A percentile compares a stretch with the other conserved stretches of the same genome.
Conservation (phyloP, 2,113 vertebrate genomes). For the Mesoclemmys tuberculata region DNA sequence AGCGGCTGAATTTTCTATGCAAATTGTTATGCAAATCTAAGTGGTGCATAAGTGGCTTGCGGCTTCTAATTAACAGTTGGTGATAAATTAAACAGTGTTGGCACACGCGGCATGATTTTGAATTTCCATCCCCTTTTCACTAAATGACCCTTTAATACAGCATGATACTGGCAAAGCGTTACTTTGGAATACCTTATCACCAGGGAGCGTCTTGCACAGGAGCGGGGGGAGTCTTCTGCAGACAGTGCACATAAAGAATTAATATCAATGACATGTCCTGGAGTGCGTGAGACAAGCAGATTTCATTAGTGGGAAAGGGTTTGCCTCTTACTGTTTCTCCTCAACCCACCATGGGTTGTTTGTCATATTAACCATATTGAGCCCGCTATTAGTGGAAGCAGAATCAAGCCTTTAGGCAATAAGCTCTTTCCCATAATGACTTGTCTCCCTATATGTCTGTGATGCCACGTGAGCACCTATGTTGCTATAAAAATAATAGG, state of each 20-base stretch:
- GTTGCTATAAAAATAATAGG: background rate
- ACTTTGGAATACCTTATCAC: background rate
- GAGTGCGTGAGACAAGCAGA: background rate
- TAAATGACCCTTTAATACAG: slow-evolving; percentile 61
- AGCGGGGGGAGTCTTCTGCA: slow-evolving; percentile 33
- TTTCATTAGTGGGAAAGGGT: background rate
- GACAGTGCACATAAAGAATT: slow-evolving; percentile 1
- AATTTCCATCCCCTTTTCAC: slow-evolving; percentile 55
- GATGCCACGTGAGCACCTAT: background rate
- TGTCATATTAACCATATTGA: background rate
- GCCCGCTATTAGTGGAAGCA: background rate
- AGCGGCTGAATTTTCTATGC: background rate
- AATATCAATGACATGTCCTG: background rate
- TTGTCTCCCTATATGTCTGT: background rate
- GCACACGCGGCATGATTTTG: slow-evolving; percentile 53
- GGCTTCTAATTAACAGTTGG: slow-evolving; percentile 67
- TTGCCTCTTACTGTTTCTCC: background rate
- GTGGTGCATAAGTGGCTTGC: slow-evolving; percentile 49
- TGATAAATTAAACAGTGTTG: slow-evolving; percentile 59
- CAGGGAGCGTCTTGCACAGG: slow-evolving; percentile 13
- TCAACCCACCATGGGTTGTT: background rate
- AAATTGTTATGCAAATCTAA: slow-evolving; percentile 54
- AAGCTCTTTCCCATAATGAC: background rate
- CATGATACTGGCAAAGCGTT: background rate
- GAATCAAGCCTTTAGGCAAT: background rate